Percentiles rank a stretch among this genome's conserved stretches.
phyloP scores from a whole-genome alignment of 2,797 vertebrate species.

The Alauda arvensis region DNA sequence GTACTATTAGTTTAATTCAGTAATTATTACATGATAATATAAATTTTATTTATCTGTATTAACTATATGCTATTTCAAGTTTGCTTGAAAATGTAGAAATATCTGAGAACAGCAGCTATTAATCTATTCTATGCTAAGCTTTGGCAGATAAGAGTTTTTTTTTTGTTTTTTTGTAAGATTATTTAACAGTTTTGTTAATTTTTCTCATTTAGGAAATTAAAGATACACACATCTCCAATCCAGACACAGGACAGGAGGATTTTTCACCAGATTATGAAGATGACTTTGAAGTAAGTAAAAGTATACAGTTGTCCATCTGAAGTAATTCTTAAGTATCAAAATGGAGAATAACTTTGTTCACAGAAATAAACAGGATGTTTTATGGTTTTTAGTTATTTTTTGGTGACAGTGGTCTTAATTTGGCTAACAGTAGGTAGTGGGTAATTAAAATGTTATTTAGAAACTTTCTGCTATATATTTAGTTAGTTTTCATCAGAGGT shows the following conservation, averaged over 20 bases:
- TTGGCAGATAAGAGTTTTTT: background rate
- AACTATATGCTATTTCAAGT: background rate
- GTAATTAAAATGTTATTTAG: background rate
- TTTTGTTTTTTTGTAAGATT: background rate
- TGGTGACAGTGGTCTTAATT: background rate
- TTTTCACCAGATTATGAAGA: constrained; percentile 79
- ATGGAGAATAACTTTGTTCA: background rate
- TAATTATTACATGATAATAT: background rate
- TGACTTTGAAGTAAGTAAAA: constrained; percentile 88
- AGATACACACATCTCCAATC: constrained; percentile 24
- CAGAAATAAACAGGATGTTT: background rate
- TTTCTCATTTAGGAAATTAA: constrained; percentile 64
- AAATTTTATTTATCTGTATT: background rate
- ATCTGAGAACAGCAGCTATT: background rate
- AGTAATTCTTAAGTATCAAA: background rate
- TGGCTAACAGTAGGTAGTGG: background rate
- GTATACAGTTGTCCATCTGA: background rate
- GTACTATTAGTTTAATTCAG: background rate
- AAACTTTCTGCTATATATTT: background rate
- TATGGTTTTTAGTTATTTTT: background rate
- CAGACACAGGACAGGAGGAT: constrained; percentile 56
- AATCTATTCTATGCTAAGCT: background rate
- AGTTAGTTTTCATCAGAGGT: background rate
- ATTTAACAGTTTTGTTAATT: background rate
- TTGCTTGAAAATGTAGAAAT: background rate